Base-by-base conservation (phyloP, 2,888 invertebrate species). In the Unio delphinus region DNA sequence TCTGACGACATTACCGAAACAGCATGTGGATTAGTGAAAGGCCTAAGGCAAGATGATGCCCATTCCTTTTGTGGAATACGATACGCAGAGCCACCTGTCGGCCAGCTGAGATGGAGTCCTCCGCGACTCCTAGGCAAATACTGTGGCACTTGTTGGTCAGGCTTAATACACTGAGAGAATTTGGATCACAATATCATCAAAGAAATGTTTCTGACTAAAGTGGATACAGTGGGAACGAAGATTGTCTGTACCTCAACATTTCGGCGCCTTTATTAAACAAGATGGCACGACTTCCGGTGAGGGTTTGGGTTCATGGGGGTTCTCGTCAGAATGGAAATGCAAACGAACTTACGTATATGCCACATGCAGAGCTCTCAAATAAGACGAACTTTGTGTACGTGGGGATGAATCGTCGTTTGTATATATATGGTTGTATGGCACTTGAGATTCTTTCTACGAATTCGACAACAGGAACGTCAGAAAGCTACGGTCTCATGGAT, bases 371-470 rank as follows among this genome's bases (percentile, higher is more conserved):
- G 61, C 93, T 95, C 75, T 94, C 96, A 0, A 92, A 93, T 64
- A 93, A 94, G 2, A 93, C 94, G 73, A 95, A 96, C 87, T 94
- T 95, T 4, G 94, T 97, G 15, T 95, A 95, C 87, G 96, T 97
- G 3, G 92, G 95, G 74, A 95, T 96, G 4, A 96, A 96, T 86
- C 96, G 96, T 90, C 92, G 96, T 82, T 90, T 94, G 63, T 91
- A 92, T 17, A 88, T 91, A 1, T 90, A 92, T 70, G 97, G 97
- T 5, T 97, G 96, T 88, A 91, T 97, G 62, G 94, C 96, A 0
- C 82, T 89, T 54, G 83, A 87, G 68, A 92, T 93, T 23, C 65
- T 81, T 58, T 67, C 75, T 8, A 63, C 67, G 28, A 60, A 62
- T 1, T 76, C 73, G 17, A n/a, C 61, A 15, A 59, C 62, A n/a